Percentiles rank a stretch among this genome's conserved stretches.
phyloP scores from a whole-genome alignment of 1,140 invertebrate genomes.

The Meloidogyne exigua region DNA sequence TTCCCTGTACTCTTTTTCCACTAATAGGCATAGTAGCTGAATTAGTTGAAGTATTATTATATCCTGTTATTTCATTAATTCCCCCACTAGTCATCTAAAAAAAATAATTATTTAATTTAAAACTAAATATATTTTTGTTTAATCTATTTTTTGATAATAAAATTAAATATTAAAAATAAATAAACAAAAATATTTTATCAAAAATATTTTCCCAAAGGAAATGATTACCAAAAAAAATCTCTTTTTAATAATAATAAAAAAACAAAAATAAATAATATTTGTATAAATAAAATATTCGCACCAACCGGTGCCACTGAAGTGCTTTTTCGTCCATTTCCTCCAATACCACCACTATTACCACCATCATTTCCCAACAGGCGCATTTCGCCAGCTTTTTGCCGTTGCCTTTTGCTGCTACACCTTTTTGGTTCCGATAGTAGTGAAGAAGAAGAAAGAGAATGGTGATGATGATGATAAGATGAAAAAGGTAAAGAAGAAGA shows the following conservation, averaged over 20 bases:
- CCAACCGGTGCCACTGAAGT: neutral
- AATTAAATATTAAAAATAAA: neutral
- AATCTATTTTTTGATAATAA: neutral
- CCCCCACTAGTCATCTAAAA: neutral
- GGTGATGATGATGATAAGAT: neutral
- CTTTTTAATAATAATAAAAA: too few species aligned
- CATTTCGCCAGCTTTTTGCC: neutral
- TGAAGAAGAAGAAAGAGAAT: too few species aligned
- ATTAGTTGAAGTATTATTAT: neutral
- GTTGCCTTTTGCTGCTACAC: neutral
- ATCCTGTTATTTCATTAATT: neutral
- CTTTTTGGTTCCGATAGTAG: neutral
- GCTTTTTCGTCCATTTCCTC: neutral
- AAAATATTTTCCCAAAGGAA: neutral
- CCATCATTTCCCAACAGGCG: constrained; percentile 1
- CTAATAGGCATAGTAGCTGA: neutral
- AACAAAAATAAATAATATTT: constrained; percentile 3
- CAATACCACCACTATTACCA: neutral
- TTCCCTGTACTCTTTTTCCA: neutral
- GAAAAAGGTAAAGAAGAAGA: constrained; percentile 1
- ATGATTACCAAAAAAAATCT: neutral
- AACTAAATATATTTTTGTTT: neutral
- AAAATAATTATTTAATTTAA: neutral
- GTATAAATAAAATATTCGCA: neutral
- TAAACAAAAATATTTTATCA: neutral